Evolutionary conservation across 2,888 invertebrate species (phyloP).

Genomic region (Lasioglossum villosulum): DNA sequence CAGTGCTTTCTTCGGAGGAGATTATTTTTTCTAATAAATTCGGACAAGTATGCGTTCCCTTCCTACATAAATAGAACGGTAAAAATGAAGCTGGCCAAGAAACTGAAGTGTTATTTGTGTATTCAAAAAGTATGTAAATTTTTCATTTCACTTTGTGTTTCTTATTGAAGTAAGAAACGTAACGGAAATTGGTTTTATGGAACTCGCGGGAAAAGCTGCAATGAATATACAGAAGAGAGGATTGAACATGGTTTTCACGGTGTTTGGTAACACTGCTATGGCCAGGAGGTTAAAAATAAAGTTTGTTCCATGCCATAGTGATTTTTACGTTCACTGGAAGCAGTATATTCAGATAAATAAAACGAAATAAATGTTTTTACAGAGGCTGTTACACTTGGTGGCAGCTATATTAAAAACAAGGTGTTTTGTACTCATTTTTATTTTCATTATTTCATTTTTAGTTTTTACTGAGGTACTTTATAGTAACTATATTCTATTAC

Average conservation of each 20-base stretch:
- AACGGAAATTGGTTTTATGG: background rate
- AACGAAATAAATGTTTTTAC: background rate
- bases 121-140: background rate
- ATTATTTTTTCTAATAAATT: background rate
- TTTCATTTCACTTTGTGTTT: background rate
- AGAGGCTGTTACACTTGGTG: background rate
- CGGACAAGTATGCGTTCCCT: background rate
- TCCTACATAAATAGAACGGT: background rate
- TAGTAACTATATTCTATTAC: too few species aligned
- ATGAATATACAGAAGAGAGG: background rate
- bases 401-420: too few species aligned
- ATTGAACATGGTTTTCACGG: background rate
- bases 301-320: background rate
- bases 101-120: background rate
- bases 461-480: too few species aligned
- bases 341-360: background rate
- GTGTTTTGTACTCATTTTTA: too few species aligned
- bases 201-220: conserved; percentile 3
- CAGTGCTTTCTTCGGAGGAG: background rate
- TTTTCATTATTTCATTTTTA: too few species aligned
- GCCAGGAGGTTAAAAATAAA: background rate
- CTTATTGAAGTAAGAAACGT: background rate
- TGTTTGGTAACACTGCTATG: background rate
- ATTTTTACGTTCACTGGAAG: background rate
- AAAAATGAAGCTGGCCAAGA: background rate